Percentiles rank a stretch among this genome's conserved stretches.
Evolutionary conservation across 2,113 vertebrate genomes (phyloP).

Genomic region (Cranoglanis bouderius): DNA sequence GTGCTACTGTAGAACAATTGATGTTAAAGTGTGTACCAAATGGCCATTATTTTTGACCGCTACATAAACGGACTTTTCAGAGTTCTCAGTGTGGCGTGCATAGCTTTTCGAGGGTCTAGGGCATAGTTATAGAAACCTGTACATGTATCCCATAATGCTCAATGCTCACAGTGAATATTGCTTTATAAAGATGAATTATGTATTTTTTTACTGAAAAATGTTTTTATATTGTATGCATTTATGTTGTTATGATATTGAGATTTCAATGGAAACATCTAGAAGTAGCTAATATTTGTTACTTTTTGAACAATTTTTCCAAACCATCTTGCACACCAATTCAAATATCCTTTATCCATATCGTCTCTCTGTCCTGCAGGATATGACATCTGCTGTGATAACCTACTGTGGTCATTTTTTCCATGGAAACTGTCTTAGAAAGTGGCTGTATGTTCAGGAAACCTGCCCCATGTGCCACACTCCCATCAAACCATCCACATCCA

Average conservation of each 20-base stretch:
- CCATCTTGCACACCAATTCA: background rate
- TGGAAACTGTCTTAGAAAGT: slow-evolving; percentile 80
- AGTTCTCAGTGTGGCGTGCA: background rate
- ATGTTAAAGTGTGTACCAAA: background rate
- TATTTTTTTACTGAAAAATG: no score
- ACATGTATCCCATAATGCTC: no score
- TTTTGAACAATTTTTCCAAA: background rate
- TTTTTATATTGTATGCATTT: background rate
- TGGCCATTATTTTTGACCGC: background rate
- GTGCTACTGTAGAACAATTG: background rate
- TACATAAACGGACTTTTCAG: no score
- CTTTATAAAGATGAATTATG: no score
- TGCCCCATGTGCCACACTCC: slow-evolving; percentile 85
- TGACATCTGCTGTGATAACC: slow-evolving; percentile 80
- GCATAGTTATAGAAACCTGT: background rate
- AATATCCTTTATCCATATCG: slow-evolving; percentile 20
- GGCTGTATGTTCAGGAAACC: slow-evolving; percentile 85
- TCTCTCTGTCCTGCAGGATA: slow-evolving; percentile 70
- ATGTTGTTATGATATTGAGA: background rate
- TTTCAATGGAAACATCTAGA: background rate
- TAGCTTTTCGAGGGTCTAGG: background rate
- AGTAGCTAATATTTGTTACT: background rate
- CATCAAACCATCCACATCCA: slow-evolving; percentile 57
- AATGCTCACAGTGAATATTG: no score
- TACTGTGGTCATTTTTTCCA: slow-evolving; percentile 84